phyloP scores from a whole-genome alignment of 1,140 invertebrate genomes.

The Rhynchophorus ferrugineus region DNA sequence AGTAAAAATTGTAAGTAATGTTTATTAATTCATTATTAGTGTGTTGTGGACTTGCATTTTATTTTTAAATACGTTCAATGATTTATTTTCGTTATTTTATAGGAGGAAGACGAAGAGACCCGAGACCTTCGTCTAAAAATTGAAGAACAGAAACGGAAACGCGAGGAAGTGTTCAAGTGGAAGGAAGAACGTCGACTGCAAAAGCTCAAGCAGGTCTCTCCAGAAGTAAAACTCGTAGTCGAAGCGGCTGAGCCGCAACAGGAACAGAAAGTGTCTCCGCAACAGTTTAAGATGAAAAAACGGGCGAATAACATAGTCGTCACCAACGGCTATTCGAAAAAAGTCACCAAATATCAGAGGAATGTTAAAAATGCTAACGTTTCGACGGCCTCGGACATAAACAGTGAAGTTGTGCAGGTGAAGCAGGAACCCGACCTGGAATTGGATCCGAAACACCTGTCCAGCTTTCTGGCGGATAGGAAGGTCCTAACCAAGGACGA shows the following conservation, averaged over 20 bases:
- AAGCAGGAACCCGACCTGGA: neutral
- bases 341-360: neutral
- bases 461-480: constrained; percentile 35
- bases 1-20: constrained; percentile 14
- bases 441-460: constrained; percentile 20
- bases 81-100: constrained; percentile 6
- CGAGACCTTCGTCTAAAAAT: constrained; percentile 55
- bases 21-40: constrained; percentile 3
- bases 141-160: constrained; percentile 55
- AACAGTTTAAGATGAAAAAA: neutral
- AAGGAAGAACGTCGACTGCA: constrained; percentile 51
- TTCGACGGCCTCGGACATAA: too few relatives aligned
- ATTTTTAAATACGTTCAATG: constrained; percentile 1
- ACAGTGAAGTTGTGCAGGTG: neutral
- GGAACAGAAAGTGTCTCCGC: neutral
- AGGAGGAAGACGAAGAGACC: constrained; percentile 53
- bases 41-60: constrained; percentile 7
- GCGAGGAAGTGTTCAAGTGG: constrained; percentile 51
- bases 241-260: neutral
- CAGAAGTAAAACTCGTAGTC: neutral
- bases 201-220: neutral
- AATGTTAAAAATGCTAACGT: neutral
- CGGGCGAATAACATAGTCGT: neutral
- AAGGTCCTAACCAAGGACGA: constrained; percentile 42
- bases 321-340: neutral